Conservation (phyloP, 2,797 vertebrate genomes). For the Apogon talboti region DNA sequence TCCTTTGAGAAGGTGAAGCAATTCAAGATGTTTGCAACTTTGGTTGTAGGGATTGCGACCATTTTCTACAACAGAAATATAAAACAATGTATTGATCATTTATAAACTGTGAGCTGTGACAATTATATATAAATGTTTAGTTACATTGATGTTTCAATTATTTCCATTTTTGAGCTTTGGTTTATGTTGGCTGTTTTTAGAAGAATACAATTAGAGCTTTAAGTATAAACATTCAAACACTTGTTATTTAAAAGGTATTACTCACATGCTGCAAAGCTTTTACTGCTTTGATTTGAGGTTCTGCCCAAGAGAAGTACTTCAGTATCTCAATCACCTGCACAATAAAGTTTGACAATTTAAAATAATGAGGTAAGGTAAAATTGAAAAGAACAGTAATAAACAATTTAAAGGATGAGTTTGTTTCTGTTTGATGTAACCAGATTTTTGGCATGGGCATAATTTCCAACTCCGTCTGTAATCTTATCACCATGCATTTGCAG, state of each 20-base stretch:
- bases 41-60: constrained; percentile 95
- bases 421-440: no score
- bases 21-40: constrained; percentile 96
- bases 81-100: not conserved
- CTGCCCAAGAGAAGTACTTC: constrained; percentile 98
- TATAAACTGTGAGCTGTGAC: not conserved
- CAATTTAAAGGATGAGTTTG: no score
- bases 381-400: no score
- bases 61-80: constrained; percentile 90
- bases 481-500: no score
- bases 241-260: constrained; percentile 22
- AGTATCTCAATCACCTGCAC: constrained; percentile 94
- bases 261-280: constrained; percentile 98
- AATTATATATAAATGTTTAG: not conserved
- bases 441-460: no score
- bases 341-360: constrained; percentile 4
- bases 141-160: not conserved
- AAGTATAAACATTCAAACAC: not conserved
- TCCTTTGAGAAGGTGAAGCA: constrained; percentile 99
- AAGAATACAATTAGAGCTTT: not conserved
- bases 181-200: not conserved
- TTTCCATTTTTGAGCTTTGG: not conserved
- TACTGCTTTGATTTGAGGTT: constrained; percentile 97
- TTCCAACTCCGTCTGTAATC: no score
- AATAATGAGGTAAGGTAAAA: not conserved